These are phyloP conservation scores for Oenanthe oenanthe DNA, from an alignment of 2,113 vertebrate species.

Conservation along the genomic window DNA sequence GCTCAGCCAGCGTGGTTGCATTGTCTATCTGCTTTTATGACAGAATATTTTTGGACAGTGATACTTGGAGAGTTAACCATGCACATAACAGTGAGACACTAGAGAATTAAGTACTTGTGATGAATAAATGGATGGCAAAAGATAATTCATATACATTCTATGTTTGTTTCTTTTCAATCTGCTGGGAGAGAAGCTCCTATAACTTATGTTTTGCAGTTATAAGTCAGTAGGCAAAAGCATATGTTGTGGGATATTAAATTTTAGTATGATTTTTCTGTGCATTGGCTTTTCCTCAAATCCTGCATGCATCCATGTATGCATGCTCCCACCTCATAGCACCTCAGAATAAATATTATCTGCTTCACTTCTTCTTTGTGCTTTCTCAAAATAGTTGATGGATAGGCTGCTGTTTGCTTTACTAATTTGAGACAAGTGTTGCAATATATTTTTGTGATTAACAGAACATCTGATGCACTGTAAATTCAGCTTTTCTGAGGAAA, in stretches of 20 bases:
- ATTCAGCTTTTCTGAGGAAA: neutral
- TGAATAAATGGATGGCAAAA: neutral
- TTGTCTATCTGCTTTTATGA: neutral
- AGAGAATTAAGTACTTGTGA: neutral
- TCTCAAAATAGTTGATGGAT: neutral
- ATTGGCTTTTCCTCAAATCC: neutral
- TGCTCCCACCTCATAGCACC: neutral
- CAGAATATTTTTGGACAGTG: neutral
- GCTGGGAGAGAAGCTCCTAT: neutral
- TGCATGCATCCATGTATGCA: neutral
- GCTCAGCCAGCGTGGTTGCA: neutral
- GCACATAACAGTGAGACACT: neutral
- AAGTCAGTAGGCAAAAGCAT: neutral
- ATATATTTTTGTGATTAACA: neutral
- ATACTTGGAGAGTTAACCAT: neutral
- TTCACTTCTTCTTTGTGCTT: neutral
- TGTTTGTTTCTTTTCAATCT: neutral
- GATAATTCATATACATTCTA: neutral
- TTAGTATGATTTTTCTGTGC: neutral
- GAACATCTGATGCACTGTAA: neutral
- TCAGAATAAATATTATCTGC: neutral
- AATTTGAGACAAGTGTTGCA: neutral
- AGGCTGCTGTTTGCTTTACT: neutral
- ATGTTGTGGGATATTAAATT: neutral
- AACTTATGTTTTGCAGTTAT: neutral